A percentile compares a stretch with the other conserved stretches of the same genome.
Conservation (phyloP, 1,140 invertebrate species). For the Cylas formicarius region DNA sequence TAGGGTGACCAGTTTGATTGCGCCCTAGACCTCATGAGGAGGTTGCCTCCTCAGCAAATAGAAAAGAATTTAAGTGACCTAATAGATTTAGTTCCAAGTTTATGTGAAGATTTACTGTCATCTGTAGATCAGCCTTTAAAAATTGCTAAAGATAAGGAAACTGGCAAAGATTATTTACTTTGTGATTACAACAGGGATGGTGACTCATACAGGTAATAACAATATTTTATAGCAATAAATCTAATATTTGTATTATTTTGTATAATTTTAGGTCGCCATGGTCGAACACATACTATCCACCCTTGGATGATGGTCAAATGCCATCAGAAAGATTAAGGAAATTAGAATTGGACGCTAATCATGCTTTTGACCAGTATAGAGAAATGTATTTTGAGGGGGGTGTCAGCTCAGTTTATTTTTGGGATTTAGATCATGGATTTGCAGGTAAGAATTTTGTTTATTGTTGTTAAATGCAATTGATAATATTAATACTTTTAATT, state of each 20-base stretch:
- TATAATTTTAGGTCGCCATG: conserved; percentile 88
- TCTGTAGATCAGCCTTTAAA: conserved; percentile 98
- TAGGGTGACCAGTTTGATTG: conserved; percentile 97
- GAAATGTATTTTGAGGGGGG: conserved; percentile 99
- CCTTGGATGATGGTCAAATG: conserved; percentile 96
- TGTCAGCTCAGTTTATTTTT: conserved; percentile 97
- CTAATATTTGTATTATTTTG: too few relatives aligned
- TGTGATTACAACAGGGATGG: conserved; percentile 99
- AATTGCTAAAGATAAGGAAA: conserved; percentile 90
- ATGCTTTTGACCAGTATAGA: conserved; percentile 97
- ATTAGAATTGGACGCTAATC: conserved; percentile 95
- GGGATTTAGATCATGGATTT: conserved; percentile 99
- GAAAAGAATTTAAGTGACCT: conserved; percentile 97
- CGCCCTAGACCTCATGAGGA: conserved; percentile 96
- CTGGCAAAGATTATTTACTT: conserved; percentile 93
- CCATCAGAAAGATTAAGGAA: conserved; percentile 93
- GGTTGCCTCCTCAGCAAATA: conserved; percentile 97
- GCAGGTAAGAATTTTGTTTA: conserved; percentile 54
- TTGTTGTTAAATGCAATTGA: conserved; percentile 1
- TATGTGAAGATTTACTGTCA: conserved; percentile 95
- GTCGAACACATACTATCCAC: conserved; percentile 98
- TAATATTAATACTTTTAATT: conserved; percentile 13
- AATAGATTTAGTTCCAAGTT: conserved; percentile 89
- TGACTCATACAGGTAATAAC: conserved; percentile 84
- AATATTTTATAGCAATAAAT: too few relatives aligned